A percentile compares a stretch with the other conserved stretches of the same genome.
phyloP scores from a whole-genome alignment of 2,888 invertebrate species.

The Acanthosepion pharaonis region DNA sequence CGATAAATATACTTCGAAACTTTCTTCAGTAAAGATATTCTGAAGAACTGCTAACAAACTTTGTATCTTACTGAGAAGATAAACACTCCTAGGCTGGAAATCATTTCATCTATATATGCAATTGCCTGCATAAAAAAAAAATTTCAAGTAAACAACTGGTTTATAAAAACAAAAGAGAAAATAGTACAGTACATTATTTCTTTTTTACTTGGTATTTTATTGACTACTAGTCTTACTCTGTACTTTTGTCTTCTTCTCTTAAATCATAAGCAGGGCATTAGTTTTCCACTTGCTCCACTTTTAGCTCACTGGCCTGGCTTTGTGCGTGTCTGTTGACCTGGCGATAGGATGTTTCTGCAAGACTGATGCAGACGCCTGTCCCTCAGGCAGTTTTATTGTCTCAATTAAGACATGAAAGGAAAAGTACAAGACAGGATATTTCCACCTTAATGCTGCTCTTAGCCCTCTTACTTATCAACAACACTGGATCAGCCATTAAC shows the following conservation, averaged over 20 bases:
- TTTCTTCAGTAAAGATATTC: neutral
- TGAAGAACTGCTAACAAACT: neutral
- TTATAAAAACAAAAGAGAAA: neutral
- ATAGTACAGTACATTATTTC: neutral
- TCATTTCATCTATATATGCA: neutral
- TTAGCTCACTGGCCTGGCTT: conserved; percentile 7
- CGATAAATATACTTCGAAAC: neutral
- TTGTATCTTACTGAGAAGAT: neutral
- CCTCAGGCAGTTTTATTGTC: neutral
- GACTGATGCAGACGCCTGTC: neutral
- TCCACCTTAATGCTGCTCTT: conserved; percentile 20
- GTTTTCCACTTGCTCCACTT: neutral
- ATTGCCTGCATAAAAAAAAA: neutral
- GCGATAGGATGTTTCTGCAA: conserved; percentile 12
- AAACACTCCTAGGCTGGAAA: neutral
- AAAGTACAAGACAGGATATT: conserved; percentile 33
- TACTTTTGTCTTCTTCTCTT: neutral
- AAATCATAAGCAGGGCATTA: conserved; percentile 33
- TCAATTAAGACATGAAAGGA: conserved; percentile 33
- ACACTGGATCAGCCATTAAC: neutral
- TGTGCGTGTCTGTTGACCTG: conserved; percentile 15
- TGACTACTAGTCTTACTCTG: neutral
- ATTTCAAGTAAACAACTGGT: neutral
- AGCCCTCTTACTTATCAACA: neutral
- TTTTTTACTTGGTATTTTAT: neutral